phyloP scores from a whole-genome alignment of 2,113 vertebrate species.

The Peucedramus taeniatus region DNA sequence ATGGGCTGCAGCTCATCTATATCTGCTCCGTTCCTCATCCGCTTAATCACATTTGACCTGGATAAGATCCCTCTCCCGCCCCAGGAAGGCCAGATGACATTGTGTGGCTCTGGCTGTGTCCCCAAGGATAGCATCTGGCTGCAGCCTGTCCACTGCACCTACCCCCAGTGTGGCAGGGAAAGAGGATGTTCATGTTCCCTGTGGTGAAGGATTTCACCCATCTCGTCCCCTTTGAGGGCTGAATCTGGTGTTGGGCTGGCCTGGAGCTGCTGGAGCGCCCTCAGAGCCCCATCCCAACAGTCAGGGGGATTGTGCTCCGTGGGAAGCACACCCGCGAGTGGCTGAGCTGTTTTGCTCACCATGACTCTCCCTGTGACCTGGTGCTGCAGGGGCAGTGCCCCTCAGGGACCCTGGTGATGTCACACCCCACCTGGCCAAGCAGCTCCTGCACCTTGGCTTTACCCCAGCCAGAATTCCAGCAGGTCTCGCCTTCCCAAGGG shows the following conservation, averaged over 20 bases:
- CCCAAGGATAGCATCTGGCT: neutral
- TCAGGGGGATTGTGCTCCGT: accelerated
- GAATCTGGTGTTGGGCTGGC: neutral
- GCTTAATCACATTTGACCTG: conserved; percentile 50
- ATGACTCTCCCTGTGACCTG: neutral
- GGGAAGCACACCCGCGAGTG: accelerated
- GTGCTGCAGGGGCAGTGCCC: neutral
- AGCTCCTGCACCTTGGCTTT: neutral
- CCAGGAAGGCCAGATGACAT: conserved; percentile 27
- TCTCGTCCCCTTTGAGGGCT: neutral
- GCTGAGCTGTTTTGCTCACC: neutral
- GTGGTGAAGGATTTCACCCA: neutral
- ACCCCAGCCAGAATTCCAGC: neutral
- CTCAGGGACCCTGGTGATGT: neutral
- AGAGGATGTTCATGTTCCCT: neutral
- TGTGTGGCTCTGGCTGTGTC: neutral
- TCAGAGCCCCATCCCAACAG: neutral
- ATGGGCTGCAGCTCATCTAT: conserved; percentile 12
- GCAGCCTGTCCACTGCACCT: neutral
- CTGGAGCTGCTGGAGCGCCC: neutral
- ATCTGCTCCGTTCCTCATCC: conserved; percentile 18
- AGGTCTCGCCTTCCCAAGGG: neutral
- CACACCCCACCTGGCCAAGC: neutral
- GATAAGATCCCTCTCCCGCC: conserved; percentile 16
- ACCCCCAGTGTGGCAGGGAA: neutral